Conservation (phyloP, 1,140 invertebrate species). For the Mamestra configurata region DNA sequence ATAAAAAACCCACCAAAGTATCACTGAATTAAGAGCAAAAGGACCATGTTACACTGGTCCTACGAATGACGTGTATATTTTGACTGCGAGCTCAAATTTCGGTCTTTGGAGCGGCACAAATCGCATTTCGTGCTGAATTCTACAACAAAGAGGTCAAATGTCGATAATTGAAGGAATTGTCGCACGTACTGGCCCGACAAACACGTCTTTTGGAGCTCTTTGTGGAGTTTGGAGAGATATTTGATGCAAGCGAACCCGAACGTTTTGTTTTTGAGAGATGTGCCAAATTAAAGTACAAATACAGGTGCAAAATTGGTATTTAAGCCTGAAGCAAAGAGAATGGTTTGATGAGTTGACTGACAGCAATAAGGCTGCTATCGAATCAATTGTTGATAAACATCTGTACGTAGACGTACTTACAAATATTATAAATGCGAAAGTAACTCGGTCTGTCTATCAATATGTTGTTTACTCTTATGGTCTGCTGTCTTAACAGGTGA, state of each 20-base stretch:
- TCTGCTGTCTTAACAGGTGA: no score
- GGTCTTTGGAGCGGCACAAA: slow-evolving; percentile 65
- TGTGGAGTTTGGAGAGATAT: neutral
- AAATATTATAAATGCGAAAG: no score
- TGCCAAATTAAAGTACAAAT: no score
- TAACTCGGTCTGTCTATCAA: no score
- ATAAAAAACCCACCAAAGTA: neutral
- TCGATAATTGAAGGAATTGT: slow-evolving; percentile 66
- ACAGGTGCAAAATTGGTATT: no score
- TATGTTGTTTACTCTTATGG: no score
- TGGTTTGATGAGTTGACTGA: no score
- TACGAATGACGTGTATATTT: slow-evolving; percentile 61
- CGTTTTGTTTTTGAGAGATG: neutral
- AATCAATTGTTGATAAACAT: no score
- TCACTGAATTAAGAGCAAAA: neutral
- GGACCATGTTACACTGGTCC: slow-evolving; percentile 32
- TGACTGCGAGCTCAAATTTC: slow-evolving; percentile 67
- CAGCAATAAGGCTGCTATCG: no score
- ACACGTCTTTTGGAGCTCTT: slow-evolving; percentile 3
- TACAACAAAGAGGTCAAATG: slow-evolving; percentile 69
- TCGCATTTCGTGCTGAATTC: slow-evolving; percentile 78
- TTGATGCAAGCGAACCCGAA: neutral
- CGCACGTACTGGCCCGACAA: slow-evolving; percentile 50
- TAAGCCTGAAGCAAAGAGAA: no score
- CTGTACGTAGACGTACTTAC: no score